Conservation (phyloP, 1,140 invertebrate species). For the Psilanteris sp. region DNA sequence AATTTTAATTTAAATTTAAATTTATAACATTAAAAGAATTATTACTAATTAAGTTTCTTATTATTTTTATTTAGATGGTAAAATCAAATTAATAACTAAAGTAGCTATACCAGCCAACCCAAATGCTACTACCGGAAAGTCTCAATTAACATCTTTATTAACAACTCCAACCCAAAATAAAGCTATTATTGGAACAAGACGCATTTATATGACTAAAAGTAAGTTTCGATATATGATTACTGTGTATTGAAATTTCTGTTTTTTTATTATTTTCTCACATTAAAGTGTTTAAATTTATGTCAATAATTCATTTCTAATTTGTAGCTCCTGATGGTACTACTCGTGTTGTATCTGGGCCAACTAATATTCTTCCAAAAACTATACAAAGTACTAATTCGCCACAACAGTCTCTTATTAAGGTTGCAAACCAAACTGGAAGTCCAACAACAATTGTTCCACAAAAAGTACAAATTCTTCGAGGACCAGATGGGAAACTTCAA, state of each 20-base stretch:
- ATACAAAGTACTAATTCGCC: slow-evolving; percentile 64
- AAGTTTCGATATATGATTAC: too few relatives aligned
- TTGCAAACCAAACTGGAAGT: slow-evolving; percentile 62
- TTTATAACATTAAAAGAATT: too few relatives aligned
- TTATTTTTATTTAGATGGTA: slow-evolving; percentile 81
- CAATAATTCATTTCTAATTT: slow-evolving; percentile 1
- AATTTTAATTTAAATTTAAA: slow-evolving; percentile 5
- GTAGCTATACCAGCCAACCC: slow-evolving; percentile 81
- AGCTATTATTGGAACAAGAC: slow-evolving; percentile 84
- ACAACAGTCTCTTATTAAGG: slow-evolving; percentile 78
- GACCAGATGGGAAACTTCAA: slow-evolving; percentile 93
- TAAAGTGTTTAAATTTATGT: too few relatives aligned
- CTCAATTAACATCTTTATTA: slow-evolving; percentile 84
- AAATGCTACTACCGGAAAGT: slow-evolving; percentile 82
- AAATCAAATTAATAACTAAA: slow-evolving; percentile 83
- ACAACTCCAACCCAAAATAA: slow-evolving; percentile 84
- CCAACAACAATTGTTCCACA: slow-evolving; percentile 80
- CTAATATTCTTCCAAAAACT: slow-evolving; percentile 81
- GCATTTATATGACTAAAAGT: slow-evolving; percentile 90
- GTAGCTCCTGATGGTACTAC: slow-evolving; percentile 87
- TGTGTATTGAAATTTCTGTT: too few relatives aligned
- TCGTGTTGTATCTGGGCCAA: slow-evolving; percentile 83
- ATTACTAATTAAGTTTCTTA: too few relatives aligned
- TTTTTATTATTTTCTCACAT: slow-evolving; percentile 1
- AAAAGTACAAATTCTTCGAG: slow-evolving; percentile 94